Percentiles rank a stretch among this genome's conserved stretches.
Evolutionary conservation across 2,797 vertebrate species (phyloP).

Genomic region (Cuniculus paca): DNA sequence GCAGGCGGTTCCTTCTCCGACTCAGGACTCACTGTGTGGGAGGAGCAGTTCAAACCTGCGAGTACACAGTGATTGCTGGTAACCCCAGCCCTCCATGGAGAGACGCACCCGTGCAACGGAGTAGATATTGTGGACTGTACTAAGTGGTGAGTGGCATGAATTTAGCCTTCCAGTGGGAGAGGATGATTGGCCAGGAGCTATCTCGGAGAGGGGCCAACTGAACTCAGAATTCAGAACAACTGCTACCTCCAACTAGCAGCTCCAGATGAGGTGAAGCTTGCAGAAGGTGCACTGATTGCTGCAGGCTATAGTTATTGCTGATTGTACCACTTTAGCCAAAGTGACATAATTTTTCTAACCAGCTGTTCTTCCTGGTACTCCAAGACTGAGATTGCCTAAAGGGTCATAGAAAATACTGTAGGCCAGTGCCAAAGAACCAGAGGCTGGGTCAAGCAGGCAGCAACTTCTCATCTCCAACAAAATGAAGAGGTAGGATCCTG

Average conservation of each 20-base stretch:
- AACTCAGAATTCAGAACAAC: background rate
- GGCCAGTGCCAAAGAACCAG: background rate
- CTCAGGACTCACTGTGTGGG: background rate
- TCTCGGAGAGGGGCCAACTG: background rate
- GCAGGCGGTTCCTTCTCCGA: background rate
- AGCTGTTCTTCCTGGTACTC: background rate
- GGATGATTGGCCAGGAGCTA: background rate
- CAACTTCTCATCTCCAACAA: background rate
- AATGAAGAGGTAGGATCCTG: background rate
- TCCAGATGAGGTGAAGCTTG: background rate
- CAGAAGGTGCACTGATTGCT: background rate
- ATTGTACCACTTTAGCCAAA: background rate
- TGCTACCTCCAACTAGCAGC: background rate
- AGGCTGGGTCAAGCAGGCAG: background rate
- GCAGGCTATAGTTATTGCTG: background rate
- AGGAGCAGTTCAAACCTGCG: background rate
- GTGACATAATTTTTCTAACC: background rate
- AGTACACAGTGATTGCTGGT: background rate
- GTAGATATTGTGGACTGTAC: background rate
- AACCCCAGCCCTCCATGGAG: background rate
- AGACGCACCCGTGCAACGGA: background rate
- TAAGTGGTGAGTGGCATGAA: background rate
- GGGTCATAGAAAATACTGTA: background rate
- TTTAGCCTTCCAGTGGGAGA: background rate
- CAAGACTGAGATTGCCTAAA: background rate